A percentile compares a stretch with the other conserved stretches of the same genome.
Evolutionary conservation across 92 coral and sea anemone genomes (phyloP).

Genomic region (Zoanthus solanderi): DNA sequence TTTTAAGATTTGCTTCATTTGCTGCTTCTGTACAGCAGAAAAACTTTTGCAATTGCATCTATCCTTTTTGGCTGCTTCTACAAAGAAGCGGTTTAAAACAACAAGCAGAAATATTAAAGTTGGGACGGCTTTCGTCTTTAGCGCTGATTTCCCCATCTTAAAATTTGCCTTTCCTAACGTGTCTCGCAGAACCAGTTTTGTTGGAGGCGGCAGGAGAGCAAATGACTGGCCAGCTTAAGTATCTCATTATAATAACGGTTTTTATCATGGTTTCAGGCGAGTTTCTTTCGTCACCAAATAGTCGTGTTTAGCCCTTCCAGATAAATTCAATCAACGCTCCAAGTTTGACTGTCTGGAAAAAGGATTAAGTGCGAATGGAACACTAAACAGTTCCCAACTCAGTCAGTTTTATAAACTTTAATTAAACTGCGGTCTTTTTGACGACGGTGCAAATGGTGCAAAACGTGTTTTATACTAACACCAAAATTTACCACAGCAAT

Average conservation of each 20-base stretch:
- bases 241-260: background rate
- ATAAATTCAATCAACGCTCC: slow-evolving; percentile 19
- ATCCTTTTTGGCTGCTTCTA: background rate
- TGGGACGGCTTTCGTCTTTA: background rate
- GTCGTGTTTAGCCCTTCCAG: background rate
- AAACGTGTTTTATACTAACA: background rate
- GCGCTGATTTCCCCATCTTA: background rate
- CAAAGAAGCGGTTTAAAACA: background rate
- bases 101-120: background rate
- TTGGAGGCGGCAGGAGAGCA: background rate
- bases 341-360: slow-evolving; percentile 24
- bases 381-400: slow-evolving; percentile 2
- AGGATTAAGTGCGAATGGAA: slow-evolving; percentile 11
- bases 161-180: background rate
- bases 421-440: background rate
- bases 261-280: background rate
- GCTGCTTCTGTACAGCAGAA: background rate
- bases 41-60: slow-evolving; percentile 5
- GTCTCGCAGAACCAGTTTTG: background rate
- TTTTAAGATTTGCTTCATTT: background rate
- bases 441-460: background rate
- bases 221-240: background rate
- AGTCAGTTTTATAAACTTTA: background rate
- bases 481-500: background rate
- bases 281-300: slow-evolving; percentile 26